Conservation (phyloP, 2,113 vertebrate species). For the Catharus minimus region DNA sequence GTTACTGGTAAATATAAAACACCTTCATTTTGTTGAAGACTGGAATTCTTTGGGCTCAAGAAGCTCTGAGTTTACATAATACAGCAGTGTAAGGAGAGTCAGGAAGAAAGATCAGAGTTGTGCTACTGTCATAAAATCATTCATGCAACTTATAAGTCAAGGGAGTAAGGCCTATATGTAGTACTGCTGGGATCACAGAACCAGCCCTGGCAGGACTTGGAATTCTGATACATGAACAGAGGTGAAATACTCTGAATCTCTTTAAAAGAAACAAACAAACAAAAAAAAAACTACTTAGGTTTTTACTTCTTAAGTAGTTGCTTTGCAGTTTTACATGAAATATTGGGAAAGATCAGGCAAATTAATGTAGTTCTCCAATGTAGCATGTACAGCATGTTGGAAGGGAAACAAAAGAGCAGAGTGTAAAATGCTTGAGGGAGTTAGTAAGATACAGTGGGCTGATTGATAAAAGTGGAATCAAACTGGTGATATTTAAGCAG, state of each 20-base stretch:
- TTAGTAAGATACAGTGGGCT: neutral
- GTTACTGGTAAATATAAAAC: neutral
- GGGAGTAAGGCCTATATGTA: neutral
- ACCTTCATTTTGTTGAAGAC: neutral
- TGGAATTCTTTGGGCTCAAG: neutral
- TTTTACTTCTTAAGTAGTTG: neutral
- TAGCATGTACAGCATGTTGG: neutral
- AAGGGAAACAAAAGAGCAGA: neutral
- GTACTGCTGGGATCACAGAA: neutral
- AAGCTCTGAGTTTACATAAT: neutral
- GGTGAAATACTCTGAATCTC: fast-evolving
- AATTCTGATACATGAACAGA: neutral
- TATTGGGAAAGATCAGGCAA: neutral
- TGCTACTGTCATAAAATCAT: neutral
- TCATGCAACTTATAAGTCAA: neutral
- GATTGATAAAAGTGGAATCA: neutral
- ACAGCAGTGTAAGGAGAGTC: neutral
- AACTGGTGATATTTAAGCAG: neutral
- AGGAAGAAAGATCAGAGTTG: neutral
- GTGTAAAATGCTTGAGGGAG: neutral
- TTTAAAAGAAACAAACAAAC: neutral
- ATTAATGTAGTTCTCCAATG: neutral
- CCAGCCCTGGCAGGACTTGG: neutral
- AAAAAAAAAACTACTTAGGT: neutral
- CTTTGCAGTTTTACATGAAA: neutral